These are phyloP conservation scores for Sceloporus tristichus DNA, from an alignment of 2,113 vertebrate species.

Conservation along the genomic window DNA sequence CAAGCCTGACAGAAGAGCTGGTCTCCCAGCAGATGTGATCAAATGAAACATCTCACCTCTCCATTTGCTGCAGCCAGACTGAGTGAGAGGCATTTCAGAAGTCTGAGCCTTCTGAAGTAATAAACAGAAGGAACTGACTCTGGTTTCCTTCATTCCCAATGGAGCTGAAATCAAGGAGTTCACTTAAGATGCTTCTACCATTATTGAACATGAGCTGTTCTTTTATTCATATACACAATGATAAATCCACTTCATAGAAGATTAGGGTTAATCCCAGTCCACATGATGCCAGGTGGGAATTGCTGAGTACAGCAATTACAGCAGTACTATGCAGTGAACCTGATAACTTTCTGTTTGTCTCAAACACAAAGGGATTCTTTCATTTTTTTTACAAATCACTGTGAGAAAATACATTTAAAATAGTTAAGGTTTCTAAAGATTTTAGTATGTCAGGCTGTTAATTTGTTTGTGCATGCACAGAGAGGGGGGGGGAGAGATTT, in stretches of 20 bases:
- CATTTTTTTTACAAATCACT: conserved; percentile 19
- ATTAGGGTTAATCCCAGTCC: not conserved
- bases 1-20: too few relatives aligned
- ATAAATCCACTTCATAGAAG: conserved; percentile 26
- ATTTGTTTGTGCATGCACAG: not conserved
- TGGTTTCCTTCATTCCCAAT: conserved; percentile 2
- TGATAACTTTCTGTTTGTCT: conserved; percentile 23
- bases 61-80: not conserved
- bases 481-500: too few relatives aligned
- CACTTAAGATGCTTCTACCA: not conserved
- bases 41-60: not conserved
- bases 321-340: not conserved
- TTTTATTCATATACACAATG: conserved; percentile 17
- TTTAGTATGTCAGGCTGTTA: not conserved
- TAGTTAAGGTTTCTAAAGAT: conserved; percentile 12
- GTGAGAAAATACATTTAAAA: conserved; percentile 56
- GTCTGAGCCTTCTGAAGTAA: conserved; percentile 36
- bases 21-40: not conserved
- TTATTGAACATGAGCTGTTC: conserved; percentile 23
- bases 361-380: not conserved
- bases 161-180: conserved; percentile 20
- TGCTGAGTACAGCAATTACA: not conserved
- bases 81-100: not conserved
- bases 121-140: not conserved
- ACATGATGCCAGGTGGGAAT: not conserved